A percentile compares a stretch with the other conserved stretches of the same genome.
Evolutionary conservation across 1,140 invertebrate species (phyloP).

Genomic region (Gryllus bimaculatus): DNA sequence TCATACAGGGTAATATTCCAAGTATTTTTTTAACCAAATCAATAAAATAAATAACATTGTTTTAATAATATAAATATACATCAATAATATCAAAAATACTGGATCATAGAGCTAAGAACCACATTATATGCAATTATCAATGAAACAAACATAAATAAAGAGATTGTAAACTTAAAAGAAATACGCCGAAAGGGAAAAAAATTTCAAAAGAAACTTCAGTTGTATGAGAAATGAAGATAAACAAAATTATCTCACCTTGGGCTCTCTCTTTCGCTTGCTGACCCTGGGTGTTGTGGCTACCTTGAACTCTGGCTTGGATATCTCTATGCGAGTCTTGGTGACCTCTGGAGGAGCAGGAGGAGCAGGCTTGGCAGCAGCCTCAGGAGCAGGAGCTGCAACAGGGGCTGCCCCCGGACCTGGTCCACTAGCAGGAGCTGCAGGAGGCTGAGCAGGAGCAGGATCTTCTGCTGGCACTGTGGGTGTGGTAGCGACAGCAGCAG

Average conservation of each 20-base stretch:
- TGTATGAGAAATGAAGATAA: background rate
- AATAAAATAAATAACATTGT: no score
- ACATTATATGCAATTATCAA: background rate
- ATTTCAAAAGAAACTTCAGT: no score
- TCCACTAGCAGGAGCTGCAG: conserved; percentile 19
- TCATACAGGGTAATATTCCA: no score
- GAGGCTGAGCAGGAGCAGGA: conserved; percentile 23
- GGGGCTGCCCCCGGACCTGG: conserved; percentile 25
- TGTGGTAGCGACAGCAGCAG: background rate
- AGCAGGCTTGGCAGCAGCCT: background rate
- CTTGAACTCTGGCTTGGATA: conserved; percentile 29
- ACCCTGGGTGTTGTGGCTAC: conserved; percentile 27
- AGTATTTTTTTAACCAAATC: no score
- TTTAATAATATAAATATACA: no score
- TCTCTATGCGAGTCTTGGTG: background rate
- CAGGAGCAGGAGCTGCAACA: conserved; percentile 25
- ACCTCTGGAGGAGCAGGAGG: conserved; percentile 15
- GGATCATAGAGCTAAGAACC: background rate
- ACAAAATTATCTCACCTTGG: conserved; percentile 27
- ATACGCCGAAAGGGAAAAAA: background rate
- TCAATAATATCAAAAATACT: no score
- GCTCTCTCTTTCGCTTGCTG: conserved; percentile 37
- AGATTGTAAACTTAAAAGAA: background rate
- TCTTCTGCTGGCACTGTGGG: background rate
- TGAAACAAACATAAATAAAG: background rate